These are phyloP conservation scores for Lepus townsendii DNA, from an alignment of 2,797 vertebrate genomes.

Conservation along the genomic window DNA sequence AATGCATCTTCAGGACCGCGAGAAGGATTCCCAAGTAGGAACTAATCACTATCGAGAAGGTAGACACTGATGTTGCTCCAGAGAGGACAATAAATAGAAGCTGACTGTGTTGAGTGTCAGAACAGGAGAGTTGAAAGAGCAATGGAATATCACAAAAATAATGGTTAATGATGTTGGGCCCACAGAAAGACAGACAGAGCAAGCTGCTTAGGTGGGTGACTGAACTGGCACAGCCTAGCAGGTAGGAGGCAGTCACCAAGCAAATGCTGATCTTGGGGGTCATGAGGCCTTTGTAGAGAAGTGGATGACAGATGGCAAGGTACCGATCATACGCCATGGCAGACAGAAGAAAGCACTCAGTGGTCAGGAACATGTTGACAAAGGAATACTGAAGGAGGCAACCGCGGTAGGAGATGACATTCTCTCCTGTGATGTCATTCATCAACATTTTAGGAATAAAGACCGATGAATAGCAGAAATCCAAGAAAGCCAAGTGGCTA, in stretches of 20 bases:
- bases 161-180: constrained; percentile 50
- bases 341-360: constrained; percentile 79
- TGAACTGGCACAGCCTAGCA: constrained; percentile 43
- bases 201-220: constrained; percentile 74
- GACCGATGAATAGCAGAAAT: constrained; percentile 80
- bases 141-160: constrained; percentile 79
- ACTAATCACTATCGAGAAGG: constrained; percentile 65
- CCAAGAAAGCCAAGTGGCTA: constrained; percentile 79
- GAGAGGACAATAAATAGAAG: constrained; percentile 61
- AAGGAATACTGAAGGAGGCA: constrained; percentile 80
- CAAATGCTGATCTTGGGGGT: constrained; percentile 33
- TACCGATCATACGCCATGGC: constrained; percentile 80
- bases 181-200: constrained; percentile 76
- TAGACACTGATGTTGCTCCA: background rate
- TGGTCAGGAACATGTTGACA: constrained; percentile 73
- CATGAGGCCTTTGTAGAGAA: constrained; percentile 79
- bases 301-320: constrained; percentile 76
- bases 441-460: constrained; percentile 80
- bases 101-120: background rate
- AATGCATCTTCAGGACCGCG: constrained; percentile 45
- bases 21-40: constrained; percentile 76
- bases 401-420: constrained; percentile 19
- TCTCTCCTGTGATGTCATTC: constrained; percentile 48
- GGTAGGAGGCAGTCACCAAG: constrained; percentile 61
- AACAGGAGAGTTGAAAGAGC: constrained; percentile 73